Conservation (phyloP, 2,797 vertebrate species). For the Cryptoblepharus egeriae region DNA sequence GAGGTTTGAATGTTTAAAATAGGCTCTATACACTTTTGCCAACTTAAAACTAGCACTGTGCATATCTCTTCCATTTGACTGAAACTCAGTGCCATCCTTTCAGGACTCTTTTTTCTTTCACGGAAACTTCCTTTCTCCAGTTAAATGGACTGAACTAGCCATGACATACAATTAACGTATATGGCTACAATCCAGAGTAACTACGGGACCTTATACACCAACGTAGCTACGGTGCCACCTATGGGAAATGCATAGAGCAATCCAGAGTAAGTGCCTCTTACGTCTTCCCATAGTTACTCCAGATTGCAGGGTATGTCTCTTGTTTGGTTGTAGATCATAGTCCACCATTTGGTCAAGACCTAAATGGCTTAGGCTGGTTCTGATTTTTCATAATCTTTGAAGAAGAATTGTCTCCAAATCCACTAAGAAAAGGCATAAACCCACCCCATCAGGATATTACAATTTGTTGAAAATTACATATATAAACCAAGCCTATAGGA, state of each 20-base stretch:
- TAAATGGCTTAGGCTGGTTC: conserved; percentile 16
- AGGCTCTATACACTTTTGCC: not conserved
- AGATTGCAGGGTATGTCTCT: not conserved
- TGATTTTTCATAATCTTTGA: conserved; percentile 22
- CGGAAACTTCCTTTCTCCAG: not conserved
- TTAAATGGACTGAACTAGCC: not conserved
- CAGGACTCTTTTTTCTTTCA: not conserved
- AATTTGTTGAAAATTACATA: not conserved
- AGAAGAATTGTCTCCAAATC: not conserved
- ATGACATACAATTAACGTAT: not conserved
- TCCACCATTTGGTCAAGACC: not conserved
- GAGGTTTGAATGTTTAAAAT: not conserved
- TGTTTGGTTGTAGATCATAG: not conserved
- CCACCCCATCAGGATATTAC: not conserved
- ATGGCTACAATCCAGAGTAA: too few relatives aligned
- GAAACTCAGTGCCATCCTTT: not conserved
- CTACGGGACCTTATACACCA: too few relatives aligned
- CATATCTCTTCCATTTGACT: not conserved
- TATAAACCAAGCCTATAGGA: not conserved
- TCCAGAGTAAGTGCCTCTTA: too few relatives aligned
- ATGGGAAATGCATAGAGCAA: too few relatives aligned
- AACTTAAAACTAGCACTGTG: not conserved
- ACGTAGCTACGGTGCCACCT: too few relatives aligned
- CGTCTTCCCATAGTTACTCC: too few relatives aligned
- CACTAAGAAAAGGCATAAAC: not conserved